A percentile compares a stretch with the other conserved stretches of the same genome.
Conservation (phyloP, 2,888 invertebrate species). For the Pterostichus niger region DNA sequence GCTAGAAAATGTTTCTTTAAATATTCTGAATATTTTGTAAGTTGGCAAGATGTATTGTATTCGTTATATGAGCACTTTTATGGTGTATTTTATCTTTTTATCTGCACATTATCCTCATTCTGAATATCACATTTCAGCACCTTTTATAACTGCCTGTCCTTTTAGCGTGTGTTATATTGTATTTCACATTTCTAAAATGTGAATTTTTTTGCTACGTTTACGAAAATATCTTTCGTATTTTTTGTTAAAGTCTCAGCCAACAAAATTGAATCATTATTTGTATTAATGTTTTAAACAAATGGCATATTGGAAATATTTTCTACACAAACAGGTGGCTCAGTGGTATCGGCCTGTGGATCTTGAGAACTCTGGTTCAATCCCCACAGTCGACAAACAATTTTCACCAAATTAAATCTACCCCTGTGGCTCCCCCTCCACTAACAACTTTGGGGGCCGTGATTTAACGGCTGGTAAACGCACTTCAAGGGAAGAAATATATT, state of each 20-base stretch:
- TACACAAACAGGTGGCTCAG: too few species aligned
- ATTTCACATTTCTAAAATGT: slow-evolving; percentile 29
- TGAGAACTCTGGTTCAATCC: too few species aligned
- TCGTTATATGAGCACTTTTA: slow-evolving; percentile 48
- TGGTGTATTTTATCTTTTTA: slow-evolving; percentile 45
- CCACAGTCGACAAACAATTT: too few species aligned
- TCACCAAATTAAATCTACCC: too few species aligned
- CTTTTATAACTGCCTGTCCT: slow-evolving; percentile 41
- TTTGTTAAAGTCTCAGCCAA: background rate
- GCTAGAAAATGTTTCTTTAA: background rate
- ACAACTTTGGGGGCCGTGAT: too few species aligned
- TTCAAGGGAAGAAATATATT: too few species aligned
- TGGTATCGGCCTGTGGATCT: too few species aligned
- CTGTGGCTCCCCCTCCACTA: too few species aligned
- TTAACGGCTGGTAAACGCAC: too few species aligned
- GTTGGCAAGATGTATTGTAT: slow-evolving; percentile 14
- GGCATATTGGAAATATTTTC: too few species aligned
- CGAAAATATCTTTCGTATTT: slow-evolving; percentile 19
- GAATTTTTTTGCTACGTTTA: background rate
- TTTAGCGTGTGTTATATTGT: slow-evolving; percentile 42
- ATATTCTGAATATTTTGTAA: background rate
- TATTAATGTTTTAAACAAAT: too few species aligned
- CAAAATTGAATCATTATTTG: too few species aligned
- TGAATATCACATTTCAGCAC: slow-evolving; percentile 51
- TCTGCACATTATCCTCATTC: slow-evolving; percentile 44